These are phyloP conservation scores for Imbricaverruca yamaguchii DNA, from an alignment of 2,888 invertebrate genomes.

Conservation along the genomic window DNA sequence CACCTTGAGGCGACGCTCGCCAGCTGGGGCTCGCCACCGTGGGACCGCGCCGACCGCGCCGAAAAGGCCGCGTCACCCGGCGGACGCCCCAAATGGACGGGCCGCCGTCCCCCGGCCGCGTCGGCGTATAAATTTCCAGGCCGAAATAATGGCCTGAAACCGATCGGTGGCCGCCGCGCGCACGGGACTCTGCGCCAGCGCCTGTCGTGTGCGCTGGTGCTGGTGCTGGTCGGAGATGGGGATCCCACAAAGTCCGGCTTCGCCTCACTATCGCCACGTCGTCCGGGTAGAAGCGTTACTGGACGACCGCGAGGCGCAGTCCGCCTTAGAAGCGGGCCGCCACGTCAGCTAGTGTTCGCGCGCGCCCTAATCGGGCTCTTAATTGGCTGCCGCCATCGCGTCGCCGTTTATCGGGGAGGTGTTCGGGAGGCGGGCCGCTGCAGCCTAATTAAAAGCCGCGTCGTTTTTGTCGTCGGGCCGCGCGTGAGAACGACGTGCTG, in stretches of 20 bases:
- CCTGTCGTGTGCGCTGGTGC: too few species aligned
- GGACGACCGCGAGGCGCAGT: neutral
- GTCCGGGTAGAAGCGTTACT: neutral
- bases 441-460: neutral
- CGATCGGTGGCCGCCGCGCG: neutral
- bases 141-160: constrained; percentile 16
- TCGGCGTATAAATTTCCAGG: neutral
- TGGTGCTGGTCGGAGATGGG: too few species aligned
- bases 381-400: neutral
- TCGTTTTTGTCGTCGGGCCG: neutral
- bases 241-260: too few species aligned
- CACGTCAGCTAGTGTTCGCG: neutral
- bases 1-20: constrained; percentile 5
- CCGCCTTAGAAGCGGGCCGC: neutral
- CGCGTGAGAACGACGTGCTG: neutral
- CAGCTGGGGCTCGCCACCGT: constrained; percentile 4
- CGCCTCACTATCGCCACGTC: neutral
- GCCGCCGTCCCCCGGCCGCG: neutral
- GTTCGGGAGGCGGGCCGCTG: neutral
- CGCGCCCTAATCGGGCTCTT: neutral
- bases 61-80: neutral
- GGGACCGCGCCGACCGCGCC: neutral
- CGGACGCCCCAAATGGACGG: neutral
- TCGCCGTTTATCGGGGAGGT: neutral
- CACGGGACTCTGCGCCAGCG: too few species aligned